Evolutionary conservation across 2,888 invertebrate species (phyloP).

Genomic region (Aphrophora alni): DNA sequence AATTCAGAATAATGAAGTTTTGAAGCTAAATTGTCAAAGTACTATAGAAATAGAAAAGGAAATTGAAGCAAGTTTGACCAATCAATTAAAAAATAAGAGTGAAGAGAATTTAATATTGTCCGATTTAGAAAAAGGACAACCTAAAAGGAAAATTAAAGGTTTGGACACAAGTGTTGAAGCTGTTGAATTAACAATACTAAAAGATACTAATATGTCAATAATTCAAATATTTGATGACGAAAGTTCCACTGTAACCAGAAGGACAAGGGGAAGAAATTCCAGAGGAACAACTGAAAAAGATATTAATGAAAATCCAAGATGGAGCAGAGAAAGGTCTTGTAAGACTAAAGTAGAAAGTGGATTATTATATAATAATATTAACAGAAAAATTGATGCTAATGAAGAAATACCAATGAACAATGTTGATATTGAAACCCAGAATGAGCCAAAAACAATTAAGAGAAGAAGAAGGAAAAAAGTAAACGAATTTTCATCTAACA

Average conservation of each 20-base stretch:
- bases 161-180: neutral
- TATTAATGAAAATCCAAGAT: neutral
- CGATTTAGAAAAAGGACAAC: neutral
- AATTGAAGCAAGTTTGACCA: neutral
- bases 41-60: neutral
- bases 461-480: neutral
- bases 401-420: neutral
- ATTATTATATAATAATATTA: neutral
- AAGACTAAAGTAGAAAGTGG: neutral
- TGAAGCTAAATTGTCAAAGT: neutral
- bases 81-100: neutral
- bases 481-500: neutral
- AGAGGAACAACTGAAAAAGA: neutral
- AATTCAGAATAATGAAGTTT: neutral
- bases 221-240: neutral
- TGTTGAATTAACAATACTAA: neutral
- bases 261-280: neutral
- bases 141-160: neutral
- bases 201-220: neutral
- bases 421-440: neutral
- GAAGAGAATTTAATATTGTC: neutral
- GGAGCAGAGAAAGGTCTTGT: neutral
- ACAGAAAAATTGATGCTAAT: neutral
- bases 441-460: neutral
- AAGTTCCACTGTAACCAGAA: neutral